Conservation (phyloP, 2,888 invertebrate species). For the Ptychoptera contaminata region DNA sequence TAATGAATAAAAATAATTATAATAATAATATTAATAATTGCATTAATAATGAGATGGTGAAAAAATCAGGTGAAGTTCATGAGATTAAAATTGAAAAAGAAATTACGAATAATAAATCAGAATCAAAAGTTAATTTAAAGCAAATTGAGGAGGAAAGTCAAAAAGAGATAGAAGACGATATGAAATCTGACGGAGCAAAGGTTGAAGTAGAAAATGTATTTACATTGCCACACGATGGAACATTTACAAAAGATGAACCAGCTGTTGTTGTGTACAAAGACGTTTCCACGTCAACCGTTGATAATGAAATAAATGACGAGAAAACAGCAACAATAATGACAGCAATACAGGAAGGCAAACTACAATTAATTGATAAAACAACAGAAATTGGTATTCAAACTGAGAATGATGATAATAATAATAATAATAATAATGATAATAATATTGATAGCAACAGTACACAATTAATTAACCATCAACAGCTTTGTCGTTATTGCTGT, state of each 20-base stretch:
- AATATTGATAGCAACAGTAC: neutral
- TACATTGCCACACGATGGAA: slow-evolving; percentile 7
- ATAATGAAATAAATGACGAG: slow-evolving; percentile 6
- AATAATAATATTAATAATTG: too few species aligned
- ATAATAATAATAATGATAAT: neutral
- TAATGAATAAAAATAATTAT: too few species aligned
- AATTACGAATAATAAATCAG: too few species aligned
- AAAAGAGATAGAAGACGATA: too few species aligned
- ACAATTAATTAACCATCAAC: slow-evolving; percentile 14
- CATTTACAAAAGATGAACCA: slow-evolving; percentile 7
- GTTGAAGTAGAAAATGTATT: too few species aligned
- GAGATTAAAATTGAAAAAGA: too few species aligned
- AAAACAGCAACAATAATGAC: slow-evolving; percentile 7
- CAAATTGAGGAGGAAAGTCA: too few species aligned
- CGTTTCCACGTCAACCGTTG: slow-evolving; percentile 24
- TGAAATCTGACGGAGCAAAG: too few species aligned
- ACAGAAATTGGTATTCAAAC: slow-evolving; percentile 9
- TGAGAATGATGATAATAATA: slow-evolving; percentile 10
- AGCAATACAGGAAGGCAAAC: neutral
- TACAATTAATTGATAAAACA: neutral
- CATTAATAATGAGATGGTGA: too few species aligned
- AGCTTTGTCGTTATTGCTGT: slow-evolving; percentile 17
- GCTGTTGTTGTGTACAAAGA: slow-evolving; percentile 14
- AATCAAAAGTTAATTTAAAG: too few species aligned
- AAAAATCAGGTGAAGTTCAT: too few species aligned